phyloP scores from a whole-genome alignment of 2,888 invertebrate genomes.

The Epiblema foenella region DNA sequence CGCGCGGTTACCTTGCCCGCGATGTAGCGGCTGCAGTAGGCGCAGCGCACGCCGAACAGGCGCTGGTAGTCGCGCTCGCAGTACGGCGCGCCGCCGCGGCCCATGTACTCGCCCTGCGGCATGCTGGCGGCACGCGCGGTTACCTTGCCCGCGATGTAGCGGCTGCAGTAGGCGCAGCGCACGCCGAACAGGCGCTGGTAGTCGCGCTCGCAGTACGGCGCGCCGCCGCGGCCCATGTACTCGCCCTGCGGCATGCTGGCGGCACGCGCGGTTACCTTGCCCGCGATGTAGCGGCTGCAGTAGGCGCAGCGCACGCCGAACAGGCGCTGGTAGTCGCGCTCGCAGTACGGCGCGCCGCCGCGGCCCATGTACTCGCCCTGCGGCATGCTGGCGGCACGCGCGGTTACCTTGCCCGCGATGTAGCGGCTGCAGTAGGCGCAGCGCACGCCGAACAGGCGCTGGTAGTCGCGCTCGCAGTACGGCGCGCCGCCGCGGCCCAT shows the following conservation, averaged over 20 bases:
- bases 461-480: too few relatives aligned
- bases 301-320: conserved; percentile 98
- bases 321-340: conserved; percentile 97
- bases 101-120: conserved; percentile 98
- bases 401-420: conserved; percentile 75
- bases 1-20: conserved; percentile 70
- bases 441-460: too few relatives aligned
- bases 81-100: conserved; percentile 96
- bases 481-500: too few relatives aligned
- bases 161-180: conserved; percentile 97
- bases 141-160: conserved; percentile 93
- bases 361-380: conserved; percentile 99
- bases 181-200: conserved; percentile 98
- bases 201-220: conserved; percentile 98
- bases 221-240: conserved; percentile 97
- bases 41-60: conserved; percentile 97
- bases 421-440: too few relatives aligned
- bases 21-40: conserved; percentile 97
- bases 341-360: conserved; percentile 97
- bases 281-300: conserved; percentile 96
- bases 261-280: too few relatives aligned
- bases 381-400: conserved; percentile 90
- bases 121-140: conserved; percentile 89
- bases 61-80: conserved; percentile 99
- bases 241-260: conserved; percentile 96